These are phyloP conservation scores for Parus major DNA, from an alignment of 2,113 vertebrate species.

Conservation along the genomic window DNA sequence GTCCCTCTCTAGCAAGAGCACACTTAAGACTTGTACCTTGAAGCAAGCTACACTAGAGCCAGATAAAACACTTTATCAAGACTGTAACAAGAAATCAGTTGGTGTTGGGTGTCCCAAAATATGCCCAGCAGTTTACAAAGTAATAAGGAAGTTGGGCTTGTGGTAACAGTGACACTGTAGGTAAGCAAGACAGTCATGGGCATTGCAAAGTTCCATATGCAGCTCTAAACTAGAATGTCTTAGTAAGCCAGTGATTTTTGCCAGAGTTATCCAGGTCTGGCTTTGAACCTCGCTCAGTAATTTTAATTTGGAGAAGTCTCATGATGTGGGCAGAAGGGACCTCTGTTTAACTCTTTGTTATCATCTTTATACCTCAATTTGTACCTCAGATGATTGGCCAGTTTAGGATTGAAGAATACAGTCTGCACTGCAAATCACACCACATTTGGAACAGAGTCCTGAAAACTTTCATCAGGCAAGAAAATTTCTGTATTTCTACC, in stretches of 20 bases:
- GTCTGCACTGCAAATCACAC: not conserved
- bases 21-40: not conserved
- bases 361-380: not conserved
- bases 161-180: not conserved
- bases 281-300: not conserved
- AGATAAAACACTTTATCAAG: not conserved
- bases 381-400: not conserved
- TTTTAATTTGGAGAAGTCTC: not conserved
- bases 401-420: not conserved
- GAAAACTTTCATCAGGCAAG: not conserved
- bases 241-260: not conserved
- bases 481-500: not conserved
- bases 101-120: not conserved
- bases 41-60: not conserved
- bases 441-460: not conserved
- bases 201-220: not conserved
- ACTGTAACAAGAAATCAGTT: not conserved
- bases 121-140: not conserved
- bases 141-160: conserved; percentile 5
- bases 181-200: conserved; percentile 14
- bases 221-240: not conserved
- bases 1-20: not conserved
- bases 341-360: not conserved
- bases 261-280: not conserved
- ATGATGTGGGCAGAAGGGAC: not conserved